These are phyloP conservation scores for Odontocerum albicorne DNA, from an alignment of 2,888 invertebrate genomes.

Conservation along the genomic window DNA sequence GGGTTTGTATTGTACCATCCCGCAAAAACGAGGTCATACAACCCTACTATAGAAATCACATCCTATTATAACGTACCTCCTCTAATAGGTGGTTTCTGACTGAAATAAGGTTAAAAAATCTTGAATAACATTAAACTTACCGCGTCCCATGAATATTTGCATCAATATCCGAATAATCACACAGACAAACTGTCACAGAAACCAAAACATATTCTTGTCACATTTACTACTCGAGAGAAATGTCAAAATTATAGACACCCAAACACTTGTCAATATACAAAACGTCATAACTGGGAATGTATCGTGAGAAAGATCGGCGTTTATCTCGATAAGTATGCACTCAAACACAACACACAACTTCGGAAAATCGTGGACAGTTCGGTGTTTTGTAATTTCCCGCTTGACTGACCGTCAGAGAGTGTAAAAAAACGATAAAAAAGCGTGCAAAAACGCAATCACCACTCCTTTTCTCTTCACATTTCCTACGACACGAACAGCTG, in stretches of 20 bases:
- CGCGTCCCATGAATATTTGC: conserved; percentile 4
- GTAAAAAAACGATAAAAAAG: conserved; percentile 21
- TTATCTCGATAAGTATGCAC: conserved; percentile 20
- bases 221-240: conserved; percentile 15
- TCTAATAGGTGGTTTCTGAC: conserved; percentile 1
- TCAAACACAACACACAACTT: conserved; percentile 10
- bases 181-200: conserved; percentile 22
- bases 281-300: conserved; percentile 26
- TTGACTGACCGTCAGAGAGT: conserved; percentile 19
- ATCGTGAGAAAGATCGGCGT: conserved; percentile 13
- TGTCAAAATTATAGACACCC: conserved; percentile 26
- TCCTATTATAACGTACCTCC: conserved; percentile 14
- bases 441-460: conserved; percentile 23
- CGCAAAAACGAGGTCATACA: conserved; percentile 20
- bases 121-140: conserved; percentile 14
- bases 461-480: conserved; percentile 30
- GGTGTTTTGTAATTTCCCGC: conserved; percentile 15
- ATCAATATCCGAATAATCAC: conserved; percentile 1
- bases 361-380: conserved; percentile 13
- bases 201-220: conserved; percentile 16
- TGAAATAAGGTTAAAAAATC: conserved; percentile 19
- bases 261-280: conserved; percentile 30
- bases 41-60: conserved; percentile 21
- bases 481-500: conserved; percentile 27
- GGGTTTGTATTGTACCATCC: conserved; percentile 14